A percentile compares a stretch with the other conserved stretches of the same genome.
Conservation (phyloP, 2,113 vertebrate species). For the Procavia capensis region DNA sequence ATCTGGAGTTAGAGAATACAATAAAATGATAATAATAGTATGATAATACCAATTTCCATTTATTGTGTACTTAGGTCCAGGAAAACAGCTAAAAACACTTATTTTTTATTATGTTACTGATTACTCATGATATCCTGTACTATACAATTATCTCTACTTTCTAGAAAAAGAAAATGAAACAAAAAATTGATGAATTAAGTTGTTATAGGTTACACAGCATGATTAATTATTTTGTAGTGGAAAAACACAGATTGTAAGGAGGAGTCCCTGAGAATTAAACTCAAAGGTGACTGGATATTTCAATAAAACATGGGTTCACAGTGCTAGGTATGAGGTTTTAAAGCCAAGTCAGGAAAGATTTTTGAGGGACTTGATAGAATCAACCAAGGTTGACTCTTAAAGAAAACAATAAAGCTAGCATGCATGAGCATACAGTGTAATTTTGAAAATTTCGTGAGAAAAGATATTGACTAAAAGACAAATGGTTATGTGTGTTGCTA, state of each 20-base stretch:
- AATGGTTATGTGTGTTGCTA: neutral
- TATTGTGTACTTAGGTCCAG: neutral
- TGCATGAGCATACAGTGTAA: neutral
- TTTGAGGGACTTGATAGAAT: neutral
- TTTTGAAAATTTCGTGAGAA: neutral
- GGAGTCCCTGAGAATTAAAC: neutral
- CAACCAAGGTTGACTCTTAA: neutral
- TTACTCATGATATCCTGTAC: neutral
- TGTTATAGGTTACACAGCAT: neutral
- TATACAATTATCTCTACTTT: neutral
- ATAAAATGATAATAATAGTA: neutral
- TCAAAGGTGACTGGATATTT: neutral
- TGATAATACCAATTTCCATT: neutral
- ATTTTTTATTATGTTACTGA: neutral
- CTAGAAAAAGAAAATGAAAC: neutral
- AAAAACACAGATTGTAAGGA: rapidly evolving
- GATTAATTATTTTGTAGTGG: neutral
- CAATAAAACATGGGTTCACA: neutral
- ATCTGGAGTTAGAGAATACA: neutral
- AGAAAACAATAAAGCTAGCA: neutral
- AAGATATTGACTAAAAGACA: neutral
- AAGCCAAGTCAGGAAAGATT: neutral
- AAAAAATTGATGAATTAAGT: neutral
- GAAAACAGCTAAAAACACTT: neutral
- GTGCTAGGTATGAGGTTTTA: neutral